Conservation (phyloP, 2,797 vertebrate genomes). For the Ctenopoma multispine region DNA sequence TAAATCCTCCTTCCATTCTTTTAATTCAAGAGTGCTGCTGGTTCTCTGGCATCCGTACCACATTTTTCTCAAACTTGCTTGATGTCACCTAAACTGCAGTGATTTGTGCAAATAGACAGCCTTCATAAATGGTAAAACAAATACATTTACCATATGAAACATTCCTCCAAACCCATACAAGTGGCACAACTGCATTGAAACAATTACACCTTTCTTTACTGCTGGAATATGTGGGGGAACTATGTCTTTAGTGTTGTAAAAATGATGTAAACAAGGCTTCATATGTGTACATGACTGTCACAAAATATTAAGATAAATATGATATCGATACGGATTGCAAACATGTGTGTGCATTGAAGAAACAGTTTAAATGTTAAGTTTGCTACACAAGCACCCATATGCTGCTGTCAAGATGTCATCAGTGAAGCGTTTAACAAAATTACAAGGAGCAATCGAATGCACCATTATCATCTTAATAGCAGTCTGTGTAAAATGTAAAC, state of each 20-base stretch:
- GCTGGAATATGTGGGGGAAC: conserved; percentile 51
- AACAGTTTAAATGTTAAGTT: conserved; percentile 50
- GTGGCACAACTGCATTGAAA: conserved; percentile 23
- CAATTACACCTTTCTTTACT: conserved; percentile 22
- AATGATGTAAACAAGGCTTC: conserved; percentile 62
- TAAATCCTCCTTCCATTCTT: conserved; percentile 42
- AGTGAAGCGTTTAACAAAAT: conserved; percentile 50
- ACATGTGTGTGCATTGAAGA: conserved; percentile 23
- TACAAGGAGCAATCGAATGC: conserved; percentile 63
- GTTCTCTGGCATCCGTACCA: conserved; percentile 60
- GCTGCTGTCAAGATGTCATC: conserved; percentile 50
- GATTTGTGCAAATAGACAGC: conserved; percentile 66
- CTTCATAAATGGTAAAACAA: conserved; percentile 33
- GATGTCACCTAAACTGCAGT: conserved; percentile 52
- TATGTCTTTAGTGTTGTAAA: conserved; percentile 31
- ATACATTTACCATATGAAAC: conserved; percentile 29
- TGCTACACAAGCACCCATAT: conserved; percentile 78
- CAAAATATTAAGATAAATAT: conserved; percentile 34
- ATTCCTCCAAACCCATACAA: conserved; percentile 28
- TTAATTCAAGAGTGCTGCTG: conserved; percentile 69
- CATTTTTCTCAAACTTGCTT: conserved; percentile 30
- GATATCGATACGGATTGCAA: conserved; percentile 14
- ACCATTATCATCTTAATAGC: conserved; percentile 66
- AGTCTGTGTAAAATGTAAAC: conserved; percentile 75
- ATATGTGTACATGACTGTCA: conserved; percentile 29